Evolutionary conservation across 2,888 invertebrate genomes (phyloP).

Genomic region (Drosophila mettleri): DNA sequence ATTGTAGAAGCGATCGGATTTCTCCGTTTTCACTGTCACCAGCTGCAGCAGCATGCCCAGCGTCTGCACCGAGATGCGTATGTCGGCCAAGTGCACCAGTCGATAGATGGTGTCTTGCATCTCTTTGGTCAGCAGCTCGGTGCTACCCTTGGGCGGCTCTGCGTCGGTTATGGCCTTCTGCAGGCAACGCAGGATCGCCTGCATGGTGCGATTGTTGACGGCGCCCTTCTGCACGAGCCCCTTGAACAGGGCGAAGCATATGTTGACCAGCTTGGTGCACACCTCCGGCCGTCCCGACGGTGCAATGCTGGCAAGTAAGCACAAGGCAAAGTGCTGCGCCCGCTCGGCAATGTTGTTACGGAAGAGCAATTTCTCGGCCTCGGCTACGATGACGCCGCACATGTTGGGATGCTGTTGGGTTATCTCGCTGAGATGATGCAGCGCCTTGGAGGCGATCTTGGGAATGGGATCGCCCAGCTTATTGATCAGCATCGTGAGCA

Average conservation of each 20-base stretch:
- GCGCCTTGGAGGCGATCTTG: constrained; percentile 94
- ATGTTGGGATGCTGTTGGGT: constrained; percentile 95
- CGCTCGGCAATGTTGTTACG: constrained; percentile 93
- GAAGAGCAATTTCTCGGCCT: constrained; percentile 96
- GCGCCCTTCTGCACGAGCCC: constrained; percentile 93
- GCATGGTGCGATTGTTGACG: constrained; percentile 93
- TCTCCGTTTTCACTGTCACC: constrained; percentile 80
- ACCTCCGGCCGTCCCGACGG: constrained; percentile 90
- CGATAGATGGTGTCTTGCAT: constrained; percentile 90
- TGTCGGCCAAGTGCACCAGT: constrained; percentile 92
- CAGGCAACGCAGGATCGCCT: constrained; percentile 92
- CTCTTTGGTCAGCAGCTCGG: constrained; percentile 83
- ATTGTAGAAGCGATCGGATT: constrained; percentile 89
- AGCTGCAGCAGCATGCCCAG: constrained; percentile 83
- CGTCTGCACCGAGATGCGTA: constrained; percentile 88
- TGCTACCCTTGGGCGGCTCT: constrained; percentile 75
- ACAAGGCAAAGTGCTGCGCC: constrained; percentile 97
- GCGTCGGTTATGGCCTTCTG: constrained; percentile 88
- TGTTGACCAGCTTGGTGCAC: constrained; percentile 93
- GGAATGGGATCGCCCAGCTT: constrained; percentile 95
- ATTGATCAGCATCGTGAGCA: constrained; percentile 94
- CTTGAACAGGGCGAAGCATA: constrained; percentile 98
- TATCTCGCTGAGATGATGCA: constrained; percentile 93
- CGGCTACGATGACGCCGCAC: constrained; percentile 93
- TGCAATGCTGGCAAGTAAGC: constrained; percentile 94